Evolutionary conservation across 2,113 vertebrate species (phyloP), one percentile per base, ranked within the genome.

Genomic region (Lutjanus erythropterus): DNA sequence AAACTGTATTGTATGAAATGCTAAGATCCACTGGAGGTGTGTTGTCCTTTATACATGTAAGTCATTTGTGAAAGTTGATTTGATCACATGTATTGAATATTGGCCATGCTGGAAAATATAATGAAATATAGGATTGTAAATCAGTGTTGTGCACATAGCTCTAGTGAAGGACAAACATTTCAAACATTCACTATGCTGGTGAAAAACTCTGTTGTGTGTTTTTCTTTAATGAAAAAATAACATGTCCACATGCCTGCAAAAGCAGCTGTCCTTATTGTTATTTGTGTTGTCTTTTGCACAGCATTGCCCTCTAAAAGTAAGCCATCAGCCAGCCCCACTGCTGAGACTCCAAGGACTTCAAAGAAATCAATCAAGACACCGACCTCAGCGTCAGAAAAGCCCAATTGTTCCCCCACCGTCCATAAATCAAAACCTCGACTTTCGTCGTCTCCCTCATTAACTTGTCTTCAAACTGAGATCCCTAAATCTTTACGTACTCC

Each of bases 281-380:
- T 64, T 58, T 62, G 25, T 65, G 10, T 75, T 86, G 29, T 73
- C 10, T 70, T 78, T 74, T 83, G 3, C 61, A 65, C 80, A 92
- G 88, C 37, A 46, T 27, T 39, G 19, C 37, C 77, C 35, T 73
- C 46, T 60, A 50, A 78, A 71, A 65, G 18, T 33, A 75, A 74
- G 14, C 21, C 61, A 69, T 64, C 73, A 67, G 23, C 47, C 58
- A 23, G 25, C 42, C 56, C 37, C 42, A 33, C 68, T 70, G 18
- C 61, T 70, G 56, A 78, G 39, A 74, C 68, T 50, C 55, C 61
- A 44, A 80, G 52, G 59, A 83, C 76, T 78, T 80, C 70, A 68
- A 60, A 60, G 37, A 58, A 66, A 66, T 86, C 75, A 52, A 62
- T 85, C 72, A 86, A 83, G 59, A 69, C 65, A 41, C 37, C 72